Percentiles rank a stretch among this genome's conserved stretches.
These are phyloP conservation scores for Bagarius yarrelli DNA, from an alignment of 2,113 vertebrate species.

Conservation along the genomic window DNA sequence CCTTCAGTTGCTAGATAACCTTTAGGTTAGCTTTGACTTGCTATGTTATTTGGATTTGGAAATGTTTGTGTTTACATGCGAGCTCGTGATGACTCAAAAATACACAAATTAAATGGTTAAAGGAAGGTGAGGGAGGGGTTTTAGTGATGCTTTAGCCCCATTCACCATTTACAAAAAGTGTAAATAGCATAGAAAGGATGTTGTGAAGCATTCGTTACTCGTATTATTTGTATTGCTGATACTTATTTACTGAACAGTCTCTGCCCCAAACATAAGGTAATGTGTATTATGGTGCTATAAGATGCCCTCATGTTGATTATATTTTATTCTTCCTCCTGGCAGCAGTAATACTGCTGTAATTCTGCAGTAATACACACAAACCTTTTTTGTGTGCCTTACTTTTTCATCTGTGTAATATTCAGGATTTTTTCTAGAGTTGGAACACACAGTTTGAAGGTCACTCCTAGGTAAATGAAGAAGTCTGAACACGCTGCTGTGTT, in stretches of 20 bases:
- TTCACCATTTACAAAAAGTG: background rate
- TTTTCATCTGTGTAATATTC: constrained; percentile 1
- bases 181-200: background rate
- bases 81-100: background rate
- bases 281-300: background rate
- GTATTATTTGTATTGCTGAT: no score
- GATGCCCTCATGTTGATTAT: background rate
- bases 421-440: background rate
- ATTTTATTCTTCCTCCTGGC: background rate
- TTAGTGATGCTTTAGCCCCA: background rate
- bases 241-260: background rate
- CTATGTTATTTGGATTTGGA: background rate
- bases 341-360: background rate
- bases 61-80: background rate
- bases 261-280: background rate
- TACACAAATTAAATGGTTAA: no score
- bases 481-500: background rate
- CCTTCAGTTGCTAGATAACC: background rate
- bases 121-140: no score
- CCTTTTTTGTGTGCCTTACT: no score
- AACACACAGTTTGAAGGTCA: background rate
- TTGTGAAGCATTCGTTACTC: background rate
- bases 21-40: background rate
- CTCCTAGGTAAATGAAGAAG: background rate
- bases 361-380: background rate